Evolutionary conservation across 2,888 invertebrate genomes (phyloP).

Genomic region (Neria commutata): DNA sequence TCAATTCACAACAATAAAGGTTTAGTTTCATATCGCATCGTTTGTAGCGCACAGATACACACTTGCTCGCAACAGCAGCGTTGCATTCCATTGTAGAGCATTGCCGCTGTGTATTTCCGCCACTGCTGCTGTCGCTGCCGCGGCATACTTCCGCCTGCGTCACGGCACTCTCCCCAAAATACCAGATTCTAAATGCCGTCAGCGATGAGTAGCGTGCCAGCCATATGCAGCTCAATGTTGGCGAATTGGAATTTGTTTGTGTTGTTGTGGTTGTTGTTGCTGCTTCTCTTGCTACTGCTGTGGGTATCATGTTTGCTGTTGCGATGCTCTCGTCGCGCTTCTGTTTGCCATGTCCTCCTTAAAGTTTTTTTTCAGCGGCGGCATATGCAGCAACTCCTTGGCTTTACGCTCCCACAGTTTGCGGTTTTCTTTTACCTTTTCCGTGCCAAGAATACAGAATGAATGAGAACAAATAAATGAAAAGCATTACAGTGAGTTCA

Average conservation of each 20-base stretch:
- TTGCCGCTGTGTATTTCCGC: slow-evolving; percentile 3
- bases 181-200: too few relatives aligned
- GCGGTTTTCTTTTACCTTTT: slow-evolving; percentile 61
- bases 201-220: too few relatives aligned
- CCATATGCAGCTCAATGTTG: slow-evolving; percentile 37
- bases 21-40: background rate
- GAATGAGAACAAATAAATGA: background rate
- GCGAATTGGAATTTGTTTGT: slow-evolving; percentile 36
- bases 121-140: slow-evolving; percentile 6
- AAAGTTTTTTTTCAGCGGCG: slow-evolving; percentile 34
- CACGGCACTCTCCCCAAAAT: too few relatives aligned
- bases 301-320: slow-evolving; percentile 47
- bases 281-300: slow-evolving; percentile 18
- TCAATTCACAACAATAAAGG: slow-evolving; percentile 17
- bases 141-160: background rate
- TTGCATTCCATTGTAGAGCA: too few relatives aligned
- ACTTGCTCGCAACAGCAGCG: too few relatives aligned
- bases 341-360: slow-evolving; percentile 1
- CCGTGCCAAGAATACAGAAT: background rate
- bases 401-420: slow-evolving; percentile 62
- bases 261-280: slow-evolving; percentile 11
- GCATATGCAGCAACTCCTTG: slow-evolving; percentile 57
- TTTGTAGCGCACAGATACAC: background rate
- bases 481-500: background rate
- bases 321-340: slow-evolving; percentile 16